Conservation (phyloP, 2,113 vertebrate species). For the Archilochus colubris region DNA sequence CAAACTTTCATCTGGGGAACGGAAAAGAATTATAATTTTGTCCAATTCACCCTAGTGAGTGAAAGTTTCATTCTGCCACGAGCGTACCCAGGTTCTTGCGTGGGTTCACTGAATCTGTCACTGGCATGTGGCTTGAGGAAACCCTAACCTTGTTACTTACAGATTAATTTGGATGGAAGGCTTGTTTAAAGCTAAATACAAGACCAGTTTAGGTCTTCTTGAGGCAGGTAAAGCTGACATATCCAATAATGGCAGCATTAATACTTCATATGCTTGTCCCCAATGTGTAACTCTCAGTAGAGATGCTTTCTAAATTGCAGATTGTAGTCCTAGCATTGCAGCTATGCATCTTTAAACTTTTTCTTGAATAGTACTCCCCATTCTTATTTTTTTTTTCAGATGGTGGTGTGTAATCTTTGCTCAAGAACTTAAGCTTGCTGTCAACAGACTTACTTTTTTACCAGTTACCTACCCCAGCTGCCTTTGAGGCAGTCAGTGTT, state of each 20-base stretch:
- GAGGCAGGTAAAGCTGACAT: neutral
- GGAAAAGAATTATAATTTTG: neutral
- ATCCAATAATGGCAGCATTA: neutral
- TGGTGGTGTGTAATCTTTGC: neutral
- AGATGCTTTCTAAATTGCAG: neutral
- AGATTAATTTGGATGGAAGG: neutral
- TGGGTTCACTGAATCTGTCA: neutral
- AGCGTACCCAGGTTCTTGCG: neutral
- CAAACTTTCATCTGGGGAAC: neutral
- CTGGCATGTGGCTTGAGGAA: neutral
- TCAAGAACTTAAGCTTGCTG: neutral
- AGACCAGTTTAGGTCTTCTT: neutral
- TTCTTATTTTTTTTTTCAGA: neutral
- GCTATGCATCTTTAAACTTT: rapidly evolving
- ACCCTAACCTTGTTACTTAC: neutral
- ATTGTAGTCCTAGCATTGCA: neutral
- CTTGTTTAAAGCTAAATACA: neutral
- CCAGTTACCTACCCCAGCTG: neutral
- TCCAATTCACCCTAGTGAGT: neutral
- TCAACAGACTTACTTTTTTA: neutral
- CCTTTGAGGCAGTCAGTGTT: neutral
- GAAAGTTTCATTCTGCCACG: neutral
- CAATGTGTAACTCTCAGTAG: neutral
- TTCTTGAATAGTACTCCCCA: neutral
- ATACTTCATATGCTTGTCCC: neutral